Evolutionary conservation across 2,888 invertebrate genomes (phyloP).

Genomic region (Mythimna lalbum): DNA sequence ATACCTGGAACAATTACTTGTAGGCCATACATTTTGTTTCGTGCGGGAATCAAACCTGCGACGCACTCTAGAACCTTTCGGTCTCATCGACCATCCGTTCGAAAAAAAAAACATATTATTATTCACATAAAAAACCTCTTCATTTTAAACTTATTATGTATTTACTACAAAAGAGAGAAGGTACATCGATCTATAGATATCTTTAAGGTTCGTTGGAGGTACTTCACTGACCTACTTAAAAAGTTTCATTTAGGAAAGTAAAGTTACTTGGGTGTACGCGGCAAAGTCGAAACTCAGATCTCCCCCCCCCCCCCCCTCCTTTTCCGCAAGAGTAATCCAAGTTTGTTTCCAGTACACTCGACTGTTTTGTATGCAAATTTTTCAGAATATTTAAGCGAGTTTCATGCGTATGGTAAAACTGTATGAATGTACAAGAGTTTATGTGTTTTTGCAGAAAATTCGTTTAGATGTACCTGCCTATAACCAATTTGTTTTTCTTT

Average conservation of each 20-base stretch:
- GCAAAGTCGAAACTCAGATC: conserved; percentile 17
- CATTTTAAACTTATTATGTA: too few relatives aligned
- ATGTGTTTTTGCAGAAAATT: background rate
- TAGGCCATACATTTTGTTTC: too few relatives aligned
- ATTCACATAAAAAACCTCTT: too few relatives aligned
- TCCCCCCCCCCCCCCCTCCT: background rate
- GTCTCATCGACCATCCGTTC: too few relatives aligned
- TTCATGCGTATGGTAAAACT: background rate
- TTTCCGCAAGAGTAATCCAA: conserved; percentile 10
- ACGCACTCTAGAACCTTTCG: too few relatives aligned
- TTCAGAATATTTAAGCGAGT: conserved; percentile 14
- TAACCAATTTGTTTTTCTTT: background rate
- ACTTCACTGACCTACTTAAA: background rate
- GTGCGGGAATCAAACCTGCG: too few relatives aligned
- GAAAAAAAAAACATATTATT: too few relatives aligned
- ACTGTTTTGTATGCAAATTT: conserved; percentile 22
- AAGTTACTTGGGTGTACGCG: conserved; percentile 3
- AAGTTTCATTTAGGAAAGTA: conserved; percentile 1
- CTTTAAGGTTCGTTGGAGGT: too few relatives aligned
- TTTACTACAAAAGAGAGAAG: too few relatives aligned
- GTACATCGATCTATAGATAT: too few relatives aligned
- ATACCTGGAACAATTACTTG: too few relatives aligned
- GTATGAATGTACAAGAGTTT: background rate
- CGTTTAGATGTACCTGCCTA: background rate
- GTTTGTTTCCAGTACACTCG: conserved; percentile 12